Percentiles rank a stretch among this genome's conserved stretches.
Conservation (phyloP, 1,140 invertebrate genomes). For the Zaprionus lachaisei region DNA sequence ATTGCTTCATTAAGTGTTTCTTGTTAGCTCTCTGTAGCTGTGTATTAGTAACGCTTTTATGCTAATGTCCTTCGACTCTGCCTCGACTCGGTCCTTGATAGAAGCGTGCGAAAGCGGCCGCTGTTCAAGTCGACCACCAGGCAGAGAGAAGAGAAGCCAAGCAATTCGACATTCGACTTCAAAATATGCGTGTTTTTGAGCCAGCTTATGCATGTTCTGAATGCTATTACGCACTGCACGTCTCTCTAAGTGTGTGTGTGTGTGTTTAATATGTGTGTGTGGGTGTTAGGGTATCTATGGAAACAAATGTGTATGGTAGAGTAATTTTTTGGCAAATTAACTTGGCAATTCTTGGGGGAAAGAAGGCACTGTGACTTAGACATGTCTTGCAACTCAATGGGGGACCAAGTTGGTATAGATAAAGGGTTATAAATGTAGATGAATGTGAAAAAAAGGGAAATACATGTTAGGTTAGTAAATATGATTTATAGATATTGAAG, state of each 20-base stretch:
- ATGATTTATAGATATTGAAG: no score
- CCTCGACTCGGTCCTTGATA: conserved; percentile 7
- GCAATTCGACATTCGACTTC: conserved; percentile 39
- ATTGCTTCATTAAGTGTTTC: conserved; percentile 83
- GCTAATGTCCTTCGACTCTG: conserved; percentile 75
- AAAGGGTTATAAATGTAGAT: neutral
- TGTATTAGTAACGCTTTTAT: conserved; percentile 81
- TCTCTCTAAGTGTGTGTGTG: neutral
- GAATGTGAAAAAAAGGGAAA: neutral
- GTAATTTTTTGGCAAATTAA: conserved; percentile 51
- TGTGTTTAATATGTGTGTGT: neutral
- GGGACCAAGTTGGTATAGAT: neutral
- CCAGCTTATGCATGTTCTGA: conserved; percentile 48
- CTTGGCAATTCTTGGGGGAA: conserved; percentile 22
- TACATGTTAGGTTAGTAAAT: neutral
- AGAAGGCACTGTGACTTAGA: conserved; percentile 8
- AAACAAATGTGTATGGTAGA: conserved; percentile 21
- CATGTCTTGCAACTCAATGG: conserved; percentile 21
- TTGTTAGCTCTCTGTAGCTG: conserved; percentile 66
- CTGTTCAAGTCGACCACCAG: conserved; percentile 3
- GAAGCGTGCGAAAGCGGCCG: conserved; percentile 10
- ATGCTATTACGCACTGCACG: conserved; percentile 24
- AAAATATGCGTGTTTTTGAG: conserved; percentile 51
- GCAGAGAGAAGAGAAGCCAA: conserved; percentile 8
- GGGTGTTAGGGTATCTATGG: conserved; percentile 5